A percentile compares a stretch with the other conserved stretches of the same genome.
Conservation (phyloP, 2,113 vertebrate genomes). For the Heterotilapia buettikoferi region DNA sequence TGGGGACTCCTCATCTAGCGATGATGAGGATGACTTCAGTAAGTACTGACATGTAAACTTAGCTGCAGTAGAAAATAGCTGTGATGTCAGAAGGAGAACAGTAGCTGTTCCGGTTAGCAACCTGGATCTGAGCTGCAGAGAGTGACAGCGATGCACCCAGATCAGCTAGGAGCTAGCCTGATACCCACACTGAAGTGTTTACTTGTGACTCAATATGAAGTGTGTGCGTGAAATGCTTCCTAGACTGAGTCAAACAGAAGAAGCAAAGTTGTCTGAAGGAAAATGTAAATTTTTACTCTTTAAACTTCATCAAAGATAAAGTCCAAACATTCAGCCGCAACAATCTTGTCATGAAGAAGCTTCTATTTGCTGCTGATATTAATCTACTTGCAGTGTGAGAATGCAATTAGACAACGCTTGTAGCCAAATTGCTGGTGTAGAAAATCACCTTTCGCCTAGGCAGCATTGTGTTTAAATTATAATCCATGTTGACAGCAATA, state of each 20-base stretch:
- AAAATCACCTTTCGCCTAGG: not conserved
- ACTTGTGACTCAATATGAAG: not conserved
- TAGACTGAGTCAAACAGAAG: not conserved
- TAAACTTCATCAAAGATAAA: not conserved
- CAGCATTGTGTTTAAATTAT: not conserved
- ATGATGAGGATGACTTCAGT: slow-evolving; percentile 85
- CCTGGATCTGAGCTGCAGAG: not conserved
- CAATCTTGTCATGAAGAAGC: not conserved
- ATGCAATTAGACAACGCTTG: not conserved
- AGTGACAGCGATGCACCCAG: not conserved
- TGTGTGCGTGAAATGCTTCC: not conserved
- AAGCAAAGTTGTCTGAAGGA: not conserved
- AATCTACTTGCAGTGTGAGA: not conserved
- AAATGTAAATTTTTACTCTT: not conserved
- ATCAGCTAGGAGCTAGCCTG: not conserved
- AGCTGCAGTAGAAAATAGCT: slow-evolving; percentile 20
- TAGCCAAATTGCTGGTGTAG: not conserved
- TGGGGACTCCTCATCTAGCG: slow-evolving; percentile 87
- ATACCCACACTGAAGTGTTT: not conserved
- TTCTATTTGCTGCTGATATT: not conserved
- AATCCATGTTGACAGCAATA: not conserved
- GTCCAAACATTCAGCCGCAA: not conserved
- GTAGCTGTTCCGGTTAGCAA: not conserved
- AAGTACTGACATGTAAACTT: slow-evolving; percentile 67
- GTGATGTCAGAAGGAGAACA: not conserved